Evolutionary conservation across 2,113 vertebrate genomes (phyloP).

Genomic region (Fregetta grallaria): DNA sequence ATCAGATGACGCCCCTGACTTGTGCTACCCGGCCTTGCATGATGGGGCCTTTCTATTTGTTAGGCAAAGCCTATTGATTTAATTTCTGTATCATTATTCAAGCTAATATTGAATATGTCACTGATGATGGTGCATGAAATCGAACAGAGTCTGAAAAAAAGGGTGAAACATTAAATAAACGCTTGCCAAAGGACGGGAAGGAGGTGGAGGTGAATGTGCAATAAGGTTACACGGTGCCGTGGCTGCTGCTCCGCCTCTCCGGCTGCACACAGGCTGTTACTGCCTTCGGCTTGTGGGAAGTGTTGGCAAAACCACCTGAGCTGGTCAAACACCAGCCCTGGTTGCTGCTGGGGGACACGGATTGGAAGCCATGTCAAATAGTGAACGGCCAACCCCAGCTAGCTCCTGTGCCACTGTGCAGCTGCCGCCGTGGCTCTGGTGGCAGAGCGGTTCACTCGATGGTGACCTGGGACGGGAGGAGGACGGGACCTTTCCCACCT

Average conservation of each 20-base stretch:
- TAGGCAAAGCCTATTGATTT: background rate
- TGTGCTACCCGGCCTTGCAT: background rate
- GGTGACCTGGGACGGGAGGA: background rate
- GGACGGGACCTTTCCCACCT: background rate
- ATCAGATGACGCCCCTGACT: background rate
- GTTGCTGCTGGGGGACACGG: background rate
- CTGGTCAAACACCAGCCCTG: background rate
- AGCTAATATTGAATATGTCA: background rate
- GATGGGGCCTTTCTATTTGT: background rate
- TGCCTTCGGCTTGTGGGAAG: background rate
- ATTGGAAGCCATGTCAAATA: background rate
- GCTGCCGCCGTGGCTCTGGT: background rate
- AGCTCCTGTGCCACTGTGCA: background rate
- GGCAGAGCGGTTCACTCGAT: background rate
- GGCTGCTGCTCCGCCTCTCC: background rate
- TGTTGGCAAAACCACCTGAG: background rate
- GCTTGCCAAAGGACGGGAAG: background rate
- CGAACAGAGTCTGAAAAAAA: background rate
- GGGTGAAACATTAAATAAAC: background rate
- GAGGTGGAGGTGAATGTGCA: background rate
- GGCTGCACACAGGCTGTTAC: background rate
- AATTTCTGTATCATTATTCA: background rate
- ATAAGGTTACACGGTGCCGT: fast-evolving
- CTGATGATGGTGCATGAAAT: background rate
- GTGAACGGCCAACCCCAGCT: background rate